phyloP scores from a whole-genome alignment of 2,888 invertebrate genomes.

The Epinotia ramella region DNA sequence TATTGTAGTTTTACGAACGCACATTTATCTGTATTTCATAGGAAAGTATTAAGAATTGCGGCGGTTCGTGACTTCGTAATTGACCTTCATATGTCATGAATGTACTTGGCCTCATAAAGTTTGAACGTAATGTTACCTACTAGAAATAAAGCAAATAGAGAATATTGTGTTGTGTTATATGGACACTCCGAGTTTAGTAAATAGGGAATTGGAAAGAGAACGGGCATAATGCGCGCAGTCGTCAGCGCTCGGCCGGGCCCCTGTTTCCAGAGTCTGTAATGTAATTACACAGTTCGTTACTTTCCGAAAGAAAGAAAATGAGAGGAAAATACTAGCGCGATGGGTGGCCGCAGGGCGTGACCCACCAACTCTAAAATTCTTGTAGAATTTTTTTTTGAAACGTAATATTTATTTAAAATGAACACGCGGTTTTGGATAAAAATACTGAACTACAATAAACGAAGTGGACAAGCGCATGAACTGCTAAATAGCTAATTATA shows the following conservation, averaged over 20 bases:
- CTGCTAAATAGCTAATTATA: neutral
- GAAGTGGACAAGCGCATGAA: neutral
- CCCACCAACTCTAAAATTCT: slow-evolving; percentile 49
- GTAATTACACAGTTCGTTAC: slow-evolving; percentile 79
- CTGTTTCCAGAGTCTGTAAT: slow-evolving; percentile 61
- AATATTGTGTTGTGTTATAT: slow-evolving; percentile 18
- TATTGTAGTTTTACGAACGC: slow-evolving; percentile 80
- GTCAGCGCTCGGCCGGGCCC: slow-evolving; percentile 66
- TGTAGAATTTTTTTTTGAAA: slow-evolving; percentile 27
- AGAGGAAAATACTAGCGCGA: slow-evolving; percentile 67
- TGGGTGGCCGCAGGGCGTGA: slow-evolving; percentile 59
- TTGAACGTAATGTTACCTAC: neutral
- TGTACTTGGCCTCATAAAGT: neutral
- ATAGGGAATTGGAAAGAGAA: slow-evolving; percentile 56
- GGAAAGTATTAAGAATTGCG: slow-evolving; percentile 50
- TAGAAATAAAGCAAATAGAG: slow-evolving; percentile 9
- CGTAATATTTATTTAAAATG: slow-evolving; percentile 28
- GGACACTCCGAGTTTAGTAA: slow-evolving; percentile 51
- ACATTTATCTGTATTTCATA: slow-evolving; percentile 70
- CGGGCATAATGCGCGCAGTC: slow-evolving; percentile 61
- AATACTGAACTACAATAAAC: neutral
- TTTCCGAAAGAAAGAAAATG: slow-evolving; percentile 74
- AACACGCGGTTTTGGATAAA: neutral
- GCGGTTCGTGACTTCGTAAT: slow-evolving; percentile 33
- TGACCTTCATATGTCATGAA: slow-evolving; percentile 38